These are phyloP conservation scores for Lobophora halterata DNA, from an alignment of 2,888 invertebrate species.

Conservation along the genomic window DNA sequence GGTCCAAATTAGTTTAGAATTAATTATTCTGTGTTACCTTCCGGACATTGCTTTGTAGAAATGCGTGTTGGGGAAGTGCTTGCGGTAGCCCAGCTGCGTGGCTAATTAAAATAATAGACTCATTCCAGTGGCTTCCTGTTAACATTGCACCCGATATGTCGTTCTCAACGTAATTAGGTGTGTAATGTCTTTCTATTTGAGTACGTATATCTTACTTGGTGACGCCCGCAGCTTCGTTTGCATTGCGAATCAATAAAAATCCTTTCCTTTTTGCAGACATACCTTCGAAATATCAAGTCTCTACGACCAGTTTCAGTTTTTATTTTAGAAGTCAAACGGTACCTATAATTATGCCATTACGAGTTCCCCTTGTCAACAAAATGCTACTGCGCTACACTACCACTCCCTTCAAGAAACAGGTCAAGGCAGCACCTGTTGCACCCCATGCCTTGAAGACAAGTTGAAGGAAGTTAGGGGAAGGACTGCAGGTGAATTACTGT, in stretches of 20 bases:
- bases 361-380: constrained; percentile 9
- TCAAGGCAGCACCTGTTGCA: constrained; percentile 72
- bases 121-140: constrained; percentile 50
- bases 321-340: too few relatives aligned
- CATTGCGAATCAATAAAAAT: too few relatives aligned
- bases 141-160: constrained; percentile 22
- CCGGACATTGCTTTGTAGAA: constrained; percentile 6
- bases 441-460: constrained; percentile 36
- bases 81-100: constrained; percentile 43
- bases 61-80: constrained; percentile 17
- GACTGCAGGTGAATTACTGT: constrained; percentile 41
- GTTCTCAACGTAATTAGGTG: constrained; percentile 26
- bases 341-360: background rate
- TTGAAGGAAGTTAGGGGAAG: constrained; percentile 55
- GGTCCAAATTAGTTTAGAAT: too few relatives aligned
- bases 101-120: constrained; percentile 60
- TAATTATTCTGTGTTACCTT: too few relatives aligned
- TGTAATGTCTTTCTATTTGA: too few relatives aligned
- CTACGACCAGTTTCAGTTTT: too few relatives aligned
- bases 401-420: constrained; percentile 69
- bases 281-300: too few relatives aligned
- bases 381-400: constrained; percentile 32
- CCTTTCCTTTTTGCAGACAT: too few relatives aligned
- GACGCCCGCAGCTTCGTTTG: too few relatives aligned
- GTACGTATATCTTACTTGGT: too few relatives aligned